Evolutionary conservation across 2,888 invertebrate species (phyloP).

Genomic region (Sicus ferrugineus): DNA sequence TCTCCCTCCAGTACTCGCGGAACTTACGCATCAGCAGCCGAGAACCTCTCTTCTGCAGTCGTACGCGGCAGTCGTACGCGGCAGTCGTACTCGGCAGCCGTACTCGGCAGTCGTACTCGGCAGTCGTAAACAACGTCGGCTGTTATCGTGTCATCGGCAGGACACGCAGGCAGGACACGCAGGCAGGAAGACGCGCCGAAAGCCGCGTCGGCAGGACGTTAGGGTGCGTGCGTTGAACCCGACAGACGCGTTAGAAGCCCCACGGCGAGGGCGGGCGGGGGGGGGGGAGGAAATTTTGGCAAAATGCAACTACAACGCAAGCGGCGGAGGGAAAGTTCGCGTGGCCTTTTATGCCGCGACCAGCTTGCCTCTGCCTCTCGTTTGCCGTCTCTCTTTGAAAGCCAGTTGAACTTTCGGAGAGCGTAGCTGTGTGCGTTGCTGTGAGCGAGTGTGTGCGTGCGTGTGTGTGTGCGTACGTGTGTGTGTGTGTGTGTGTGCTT

Average conservation of each 20-base stretch:
- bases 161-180: slow-evolving; percentile 40
- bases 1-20: background rate
- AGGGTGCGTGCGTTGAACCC: background rate
- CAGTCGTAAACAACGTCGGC: background rate
- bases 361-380: background rate
- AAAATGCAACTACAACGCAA: too few species aligned
- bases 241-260: background rate
- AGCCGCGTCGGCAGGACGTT: background rate
- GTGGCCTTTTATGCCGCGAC: background rate
- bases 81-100: too few species aligned
- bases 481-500: background rate
- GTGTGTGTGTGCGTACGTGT: background rate
- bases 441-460: background rate
- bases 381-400: background rate
- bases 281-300: background rate
- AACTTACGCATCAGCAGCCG: background rate
- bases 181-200: slow-evolving; percentile 1
- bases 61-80: too few species aligned
- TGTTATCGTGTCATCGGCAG: slow-evolving; percentile 39
- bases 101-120: too few species aligned
- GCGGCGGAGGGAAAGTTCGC: background rate
- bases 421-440: background rate
- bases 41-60: too few species aligned
- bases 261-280: background rate
- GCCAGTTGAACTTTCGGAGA: background rate